Percentiles rank a stretch among this genome's conserved stretches.
phyloP scores from a whole-genome alignment of 2,797 vertebrate genomes.

The Schizothorax lantsangensis region DNA sequence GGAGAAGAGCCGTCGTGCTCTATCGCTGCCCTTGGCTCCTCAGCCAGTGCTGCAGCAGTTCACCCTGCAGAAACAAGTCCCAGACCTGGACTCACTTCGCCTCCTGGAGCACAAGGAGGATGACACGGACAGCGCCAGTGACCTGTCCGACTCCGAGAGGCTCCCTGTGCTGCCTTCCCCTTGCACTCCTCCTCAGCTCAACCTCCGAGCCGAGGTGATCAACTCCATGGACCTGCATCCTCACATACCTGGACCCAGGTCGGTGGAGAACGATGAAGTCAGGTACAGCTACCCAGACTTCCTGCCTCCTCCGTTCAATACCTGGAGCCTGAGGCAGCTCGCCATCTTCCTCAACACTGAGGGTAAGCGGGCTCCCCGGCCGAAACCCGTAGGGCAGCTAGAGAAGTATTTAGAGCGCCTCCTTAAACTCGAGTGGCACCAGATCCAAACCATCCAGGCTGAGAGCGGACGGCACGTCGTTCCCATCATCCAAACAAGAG shows the following conservation, averaged over 20 bases:
- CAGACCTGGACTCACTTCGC: slow-evolving; percentile 74
- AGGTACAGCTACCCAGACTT: slow-evolving; percentile 87
- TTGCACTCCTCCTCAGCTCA: slow-evolving; percentile 90
- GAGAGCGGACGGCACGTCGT: slow-evolving; percentile 79
- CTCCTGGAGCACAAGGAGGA: slow-evolving; percentile 81
- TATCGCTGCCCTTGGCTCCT: slow-evolving; percentile 79
- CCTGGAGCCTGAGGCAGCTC: slow-evolving; percentile 90
- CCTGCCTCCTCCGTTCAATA: slow-evolving; percentile 91
- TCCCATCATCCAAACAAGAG: slow-evolving; percentile 64
- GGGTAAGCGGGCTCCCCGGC: slow-evolving; percentile 75
- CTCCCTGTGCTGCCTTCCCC: slow-evolving; percentile 88
- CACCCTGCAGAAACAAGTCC: slow-evolving; percentile 60
- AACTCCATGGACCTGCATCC: slow-evolving; percentile 81
- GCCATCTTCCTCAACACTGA: slow-evolving; percentile 85
- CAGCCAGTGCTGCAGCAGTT: slow-evolving; percentile 75
- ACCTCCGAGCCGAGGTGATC: slow-evolving; percentile 91
- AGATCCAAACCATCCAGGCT: slow-evolving; percentile 87
- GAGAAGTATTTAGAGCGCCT: slow-evolving; percentile 90
- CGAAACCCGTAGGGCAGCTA: slow-evolving; percentile 80
- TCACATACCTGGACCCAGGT: slow-evolving; percentile 71
- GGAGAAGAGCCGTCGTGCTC: slow-evolving; percentile 75
- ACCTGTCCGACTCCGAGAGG: slow-evolving; percentile 95
- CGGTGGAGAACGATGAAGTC: slow-evolving; percentile 66
- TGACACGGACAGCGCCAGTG: slow-evolving; percentile 92
- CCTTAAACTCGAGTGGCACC: slow-evolving; percentile 92